These are phyloP conservation scores for Plebejus melissa DNA, from an alignment of 2,888 invertebrate genomes.

Conservation along the genomic window DNA sequence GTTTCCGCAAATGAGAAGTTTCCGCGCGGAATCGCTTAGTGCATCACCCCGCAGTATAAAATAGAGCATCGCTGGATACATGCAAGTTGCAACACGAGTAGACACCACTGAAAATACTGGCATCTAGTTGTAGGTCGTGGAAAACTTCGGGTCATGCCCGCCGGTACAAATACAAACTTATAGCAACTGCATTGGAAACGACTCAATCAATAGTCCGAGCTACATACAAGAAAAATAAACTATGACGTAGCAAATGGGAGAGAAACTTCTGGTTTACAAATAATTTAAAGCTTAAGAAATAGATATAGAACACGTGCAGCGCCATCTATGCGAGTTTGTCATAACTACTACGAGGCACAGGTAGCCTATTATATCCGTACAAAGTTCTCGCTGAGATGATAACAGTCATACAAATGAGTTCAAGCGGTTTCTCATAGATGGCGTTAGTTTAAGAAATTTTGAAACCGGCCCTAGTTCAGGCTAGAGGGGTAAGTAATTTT, in stretches of 20 bases:
- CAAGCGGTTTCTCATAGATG: constrained; percentile 41
- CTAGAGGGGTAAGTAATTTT: neutral
- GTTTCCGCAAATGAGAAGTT: no score
- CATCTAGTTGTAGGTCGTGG: neutral
- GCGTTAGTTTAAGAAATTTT: constrained; percentile 40
- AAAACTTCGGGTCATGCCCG: neutral
- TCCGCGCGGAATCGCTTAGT: no score
- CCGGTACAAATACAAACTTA: neutral
- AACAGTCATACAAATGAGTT: constrained; percentile 31
- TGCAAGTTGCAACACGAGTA: neutral
- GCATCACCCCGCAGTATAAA: neutral
- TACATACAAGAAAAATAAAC: neutral
- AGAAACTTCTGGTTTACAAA: neutral
- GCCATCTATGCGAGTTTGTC: constrained; percentile 1
- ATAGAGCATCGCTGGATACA: no score
- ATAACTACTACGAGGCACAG: neutral
- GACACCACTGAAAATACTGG: neutral
- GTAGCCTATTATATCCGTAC: no score
- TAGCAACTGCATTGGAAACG: neutral
- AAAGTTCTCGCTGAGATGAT: neutral
- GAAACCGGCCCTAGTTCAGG: neutral
- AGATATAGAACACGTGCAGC: neutral
- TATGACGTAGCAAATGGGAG: neutral
- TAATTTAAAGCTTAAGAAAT: neutral
- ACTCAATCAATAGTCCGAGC: neutral